Evolutionary conservation across 2,797 vertebrate genomes (phyloP).

Genomic region (Microchirus variegatus): DNA sequence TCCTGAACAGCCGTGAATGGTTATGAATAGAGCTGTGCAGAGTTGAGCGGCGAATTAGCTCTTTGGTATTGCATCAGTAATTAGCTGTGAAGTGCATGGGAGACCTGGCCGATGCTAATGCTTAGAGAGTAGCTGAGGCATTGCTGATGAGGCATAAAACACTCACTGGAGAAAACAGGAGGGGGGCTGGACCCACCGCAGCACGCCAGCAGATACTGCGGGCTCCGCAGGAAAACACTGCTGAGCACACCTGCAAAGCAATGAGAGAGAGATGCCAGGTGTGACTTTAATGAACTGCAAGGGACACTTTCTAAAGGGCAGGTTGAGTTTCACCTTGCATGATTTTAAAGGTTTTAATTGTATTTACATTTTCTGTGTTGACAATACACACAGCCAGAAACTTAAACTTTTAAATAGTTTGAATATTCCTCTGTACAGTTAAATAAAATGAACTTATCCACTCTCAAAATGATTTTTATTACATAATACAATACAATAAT

Average conservation of each 20-base stretch:
- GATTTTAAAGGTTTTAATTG: neutral
- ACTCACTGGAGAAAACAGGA: conserved; percentile 96
- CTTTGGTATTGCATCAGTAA: conserved; percentile 91
- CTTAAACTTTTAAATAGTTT: too few species aligned
- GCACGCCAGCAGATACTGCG: conserved; percentile 87
- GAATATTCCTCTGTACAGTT: neutral
- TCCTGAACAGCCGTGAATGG: conserved; percentile 88
- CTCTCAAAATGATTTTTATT: neutral
- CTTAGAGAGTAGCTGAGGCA: conserved; percentile 91
- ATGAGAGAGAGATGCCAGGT: conserved; percentile 34
- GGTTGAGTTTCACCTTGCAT: neutral
- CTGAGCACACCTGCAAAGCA: conserved; percentile 86
- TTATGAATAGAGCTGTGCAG: conserved; percentile 90
- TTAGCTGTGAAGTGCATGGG: conserved; percentile 91
- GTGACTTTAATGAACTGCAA: conserved; percentile 6
- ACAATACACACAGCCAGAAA: neutral
- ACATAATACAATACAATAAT: neutral
- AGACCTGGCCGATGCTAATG: conserved; percentile 87
- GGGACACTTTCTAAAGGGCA: neutral
- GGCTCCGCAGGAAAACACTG: conserved; percentile 82
- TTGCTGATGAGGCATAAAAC: conserved; percentile 95
- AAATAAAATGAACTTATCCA: too few species aligned
- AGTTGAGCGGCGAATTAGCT: conserved; percentile 93
- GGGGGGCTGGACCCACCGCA: conserved; percentile 92
- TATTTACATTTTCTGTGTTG: neutral